phyloP scores from a whole-genome alignment of 1,140 invertebrate genomes.

The Medauroidea extradentata region DNA sequence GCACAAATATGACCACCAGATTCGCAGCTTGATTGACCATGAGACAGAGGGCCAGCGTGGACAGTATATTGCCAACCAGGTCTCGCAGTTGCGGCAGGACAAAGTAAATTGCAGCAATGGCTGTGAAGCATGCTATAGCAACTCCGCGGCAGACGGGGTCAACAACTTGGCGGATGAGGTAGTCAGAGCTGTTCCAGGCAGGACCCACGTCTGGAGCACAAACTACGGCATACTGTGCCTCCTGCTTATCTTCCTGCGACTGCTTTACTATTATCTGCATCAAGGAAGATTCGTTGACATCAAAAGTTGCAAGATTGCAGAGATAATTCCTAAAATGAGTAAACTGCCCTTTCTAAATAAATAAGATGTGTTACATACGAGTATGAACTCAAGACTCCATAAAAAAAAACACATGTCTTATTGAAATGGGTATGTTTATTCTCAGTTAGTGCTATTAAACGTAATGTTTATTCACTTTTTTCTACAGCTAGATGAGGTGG shows the following conservation, averaged over 20 bases:
- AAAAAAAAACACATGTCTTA: no score
- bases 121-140: conserved; percentile 62
- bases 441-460: no score
- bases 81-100: conserved; percentile 76
- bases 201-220: conserved; percentile 62
- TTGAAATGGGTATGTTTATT: no score
- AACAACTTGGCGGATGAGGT: conserved; percentile 65
- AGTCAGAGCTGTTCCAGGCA: conserved; percentile 64
- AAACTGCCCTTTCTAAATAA: no score
- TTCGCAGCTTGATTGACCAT: conserved; percentile 70
- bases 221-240: conserved; percentile 63
- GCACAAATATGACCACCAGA: conserved; percentile 70
- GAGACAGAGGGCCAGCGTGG: conserved; percentile 69
- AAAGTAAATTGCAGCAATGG: conserved; percentile 76
- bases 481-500: no score
- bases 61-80: conserved; percentile 77
- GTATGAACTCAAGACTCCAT: no score
- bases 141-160: conserved; percentile 71
- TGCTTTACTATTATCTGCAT: background rate
- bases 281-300: no score
- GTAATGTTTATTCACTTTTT: no score
- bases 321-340: no score
- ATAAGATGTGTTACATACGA: no score
- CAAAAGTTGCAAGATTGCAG: no score
- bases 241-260: conserved; percentile 3